Evolutionary conservation across 2,113 vertebrate species (phyloP).

Genomic region (Collichthys lucidus): DNA sequence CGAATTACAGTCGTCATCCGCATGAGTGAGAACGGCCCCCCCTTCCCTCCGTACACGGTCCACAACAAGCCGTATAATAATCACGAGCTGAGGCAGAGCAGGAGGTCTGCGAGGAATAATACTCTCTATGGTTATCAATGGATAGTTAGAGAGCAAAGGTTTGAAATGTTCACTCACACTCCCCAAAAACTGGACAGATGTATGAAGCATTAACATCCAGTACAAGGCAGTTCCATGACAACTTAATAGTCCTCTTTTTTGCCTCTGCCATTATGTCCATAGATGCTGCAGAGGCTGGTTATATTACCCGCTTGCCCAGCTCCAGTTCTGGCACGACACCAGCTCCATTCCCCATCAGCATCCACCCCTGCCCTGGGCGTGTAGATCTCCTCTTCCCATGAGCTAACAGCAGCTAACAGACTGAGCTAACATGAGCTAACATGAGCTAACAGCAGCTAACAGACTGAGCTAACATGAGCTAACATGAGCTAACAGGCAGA

Average conservation of each 20-base stretch:
- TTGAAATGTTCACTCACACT: neutral
- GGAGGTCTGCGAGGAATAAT: neutral
- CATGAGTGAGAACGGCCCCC: constrained; percentile 53
- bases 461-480: too few relatives aligned
- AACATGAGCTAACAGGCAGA: too few relatives aligned
- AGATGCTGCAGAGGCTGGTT: too few relatives aligned
- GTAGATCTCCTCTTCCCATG: too few relatives aligned
- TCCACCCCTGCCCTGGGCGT: too few relatives aligned
- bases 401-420: too few relatives aligned
- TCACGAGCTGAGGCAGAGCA: neutral
- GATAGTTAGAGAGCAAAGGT: neutral
- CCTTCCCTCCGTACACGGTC: neutral
- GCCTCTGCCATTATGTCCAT: too few relatives aligned
- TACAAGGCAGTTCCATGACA: neutral
- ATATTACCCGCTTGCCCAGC: too few relatives aligned
- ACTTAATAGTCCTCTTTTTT: neutral
- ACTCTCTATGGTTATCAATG: neutral
- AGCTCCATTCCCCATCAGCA: too few relatives aligned
- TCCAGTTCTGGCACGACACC: too few relatives aligned
- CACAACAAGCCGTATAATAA: neutral
- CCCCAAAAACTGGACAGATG: neutral
- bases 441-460: too few relatives aligned
- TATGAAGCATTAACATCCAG: neutral
- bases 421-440: too few relatives aligned
- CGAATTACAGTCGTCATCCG: constrained; percentile 69